These are phyloP conservation scores for Lasiurus borealis DNA, from an alignment of 2,113 vertebrate genomes.

Conservation along the genomic window DNA sequence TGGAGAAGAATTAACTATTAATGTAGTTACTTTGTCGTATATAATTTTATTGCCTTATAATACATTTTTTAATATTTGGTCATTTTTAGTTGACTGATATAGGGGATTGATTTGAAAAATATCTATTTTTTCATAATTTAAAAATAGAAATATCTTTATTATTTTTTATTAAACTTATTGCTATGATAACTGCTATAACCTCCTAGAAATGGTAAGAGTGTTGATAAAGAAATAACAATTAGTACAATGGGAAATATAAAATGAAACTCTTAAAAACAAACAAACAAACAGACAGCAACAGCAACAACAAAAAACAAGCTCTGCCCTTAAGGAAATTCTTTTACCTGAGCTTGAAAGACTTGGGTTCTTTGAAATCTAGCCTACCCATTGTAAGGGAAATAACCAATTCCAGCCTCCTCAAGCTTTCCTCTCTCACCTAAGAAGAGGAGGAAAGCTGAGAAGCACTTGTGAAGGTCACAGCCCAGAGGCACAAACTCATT, in stretches of 20 bases:
- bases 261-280: not conserved
- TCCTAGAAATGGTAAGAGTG: not conserved
- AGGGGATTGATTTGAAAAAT: not conserved
- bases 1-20: conserved; percentile 38
- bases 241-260: not conserved
- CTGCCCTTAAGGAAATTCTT: not conserved
- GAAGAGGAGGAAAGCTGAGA: not conserved
- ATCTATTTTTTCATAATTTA: conserved; percentile 36
- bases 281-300: no score
- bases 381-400: not conserved
- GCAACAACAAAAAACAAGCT: no score
- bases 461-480: conserved; percentile 10
- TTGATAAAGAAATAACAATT: not conserved
- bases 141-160: conserved; percentile 46
- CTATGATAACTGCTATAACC: not conserved
- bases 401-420: not conserved
- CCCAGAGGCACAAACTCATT: not conserved
- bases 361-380: conserved; percentile 1
- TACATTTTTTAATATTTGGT: not conserved
- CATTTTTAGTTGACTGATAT: conserved; percentile 50
- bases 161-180: conserved; percentile 25
- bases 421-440: conserved; percentile 8
- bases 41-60: conserved; percentile 10
- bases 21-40: conserved; percentile 25
- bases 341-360: conserved; percentile 4